Percentiles rank a stretch among this genome's conserved stretches.
Conservation (phyloP, 2,888 invertebrate species). For the Chrysolina americana region DNA sequence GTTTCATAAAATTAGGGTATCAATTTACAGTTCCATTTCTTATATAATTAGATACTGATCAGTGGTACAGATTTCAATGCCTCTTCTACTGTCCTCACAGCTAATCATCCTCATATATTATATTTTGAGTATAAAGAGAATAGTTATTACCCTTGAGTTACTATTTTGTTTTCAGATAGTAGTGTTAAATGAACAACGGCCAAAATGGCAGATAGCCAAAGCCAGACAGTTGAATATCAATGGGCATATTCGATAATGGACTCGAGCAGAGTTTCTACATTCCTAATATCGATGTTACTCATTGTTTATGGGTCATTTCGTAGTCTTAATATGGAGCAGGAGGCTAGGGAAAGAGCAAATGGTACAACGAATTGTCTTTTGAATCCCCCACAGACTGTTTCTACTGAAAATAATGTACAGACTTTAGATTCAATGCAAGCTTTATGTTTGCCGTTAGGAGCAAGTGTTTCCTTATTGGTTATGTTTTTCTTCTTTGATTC, state of each 20-base stretch:
- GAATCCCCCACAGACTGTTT: constrained; percentile 63
- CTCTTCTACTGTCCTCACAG: not conserved
- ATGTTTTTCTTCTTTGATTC: constrained; percentile 99
- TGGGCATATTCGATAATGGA: constrained; percentile 98
- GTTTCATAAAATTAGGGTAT: constrained; percentile 2
- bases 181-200: constrained; percentile 46
- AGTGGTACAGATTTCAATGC: constrained; percentile 6
- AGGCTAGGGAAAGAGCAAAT: constrained; percentile 83
- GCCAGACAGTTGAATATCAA: constrained; percentile 75
- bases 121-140: no score
- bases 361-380: constrained; percentile 66
- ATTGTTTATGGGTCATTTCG: constrained; percentile 98
- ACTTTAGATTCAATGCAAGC: constrained; percentile 98
- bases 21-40: constrained; percentile 10
- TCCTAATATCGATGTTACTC: constrained; percentile 95
- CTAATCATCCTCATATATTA: no score
- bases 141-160: not conserved
- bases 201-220: constrained; percentile 60
- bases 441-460: constrained; percentile 94
- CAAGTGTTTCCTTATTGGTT: constrained; percentile 94
- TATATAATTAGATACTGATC: not conserved
- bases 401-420: constrained; percentile 76
- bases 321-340: constrained; percentile 96
- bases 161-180: constrained; percentile 49
- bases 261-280: constrained; percentile 96